Base-by-base conservation (phyloP, 1,140 invertebrate species). In the Oedothorax gibbosus region DNA sequence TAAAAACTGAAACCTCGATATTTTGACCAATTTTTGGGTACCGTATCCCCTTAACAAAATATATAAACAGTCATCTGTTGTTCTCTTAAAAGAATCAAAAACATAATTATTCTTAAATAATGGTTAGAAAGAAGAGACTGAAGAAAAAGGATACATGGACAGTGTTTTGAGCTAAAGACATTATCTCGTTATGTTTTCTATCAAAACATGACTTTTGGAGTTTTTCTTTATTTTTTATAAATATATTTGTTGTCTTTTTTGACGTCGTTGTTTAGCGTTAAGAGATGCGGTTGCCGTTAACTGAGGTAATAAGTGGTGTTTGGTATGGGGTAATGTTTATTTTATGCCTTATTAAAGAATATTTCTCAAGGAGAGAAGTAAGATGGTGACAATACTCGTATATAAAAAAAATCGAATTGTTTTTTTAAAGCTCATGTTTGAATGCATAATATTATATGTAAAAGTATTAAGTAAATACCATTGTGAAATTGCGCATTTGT, bases 111-210 rank as follows among this genome's bases (percentile, higher is more conserved):
- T 35, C 35, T 35, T 35, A 35, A 35, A 35, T 35, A 35, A 35
- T 35, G 35, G 35, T 35, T 35, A 35, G 35, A 35, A 35, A 35
- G 35, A 35, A 35, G 35, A 35, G 35, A 35, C 35, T 66, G 50
- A 79, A 84, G 71, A 83, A 79, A 84, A 84, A 84, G 35, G 60
- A 56, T 84, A 84, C 72, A 72, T 51, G 81, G 81, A 76, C 81
- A 84, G 71, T 75, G 77, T 79, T 56, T 35, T 84, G 15, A 64
- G 81, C 72, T 84, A 84, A 84, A 84, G 81, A 84, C 81, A 84
- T 84, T 84, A 84, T 84, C 72, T 84, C 81, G 81, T 84, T 84
- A 84, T 84, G 81, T 84, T 84, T 84, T 84, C 81, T 84, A 75
- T 84, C 81, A 84, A 84, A 84, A 84, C 81, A 84, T 84, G 81